Base-by-base conservation (phyloP, 2,113 vertebrate species). In the Tapirus terrestris region DNA sequence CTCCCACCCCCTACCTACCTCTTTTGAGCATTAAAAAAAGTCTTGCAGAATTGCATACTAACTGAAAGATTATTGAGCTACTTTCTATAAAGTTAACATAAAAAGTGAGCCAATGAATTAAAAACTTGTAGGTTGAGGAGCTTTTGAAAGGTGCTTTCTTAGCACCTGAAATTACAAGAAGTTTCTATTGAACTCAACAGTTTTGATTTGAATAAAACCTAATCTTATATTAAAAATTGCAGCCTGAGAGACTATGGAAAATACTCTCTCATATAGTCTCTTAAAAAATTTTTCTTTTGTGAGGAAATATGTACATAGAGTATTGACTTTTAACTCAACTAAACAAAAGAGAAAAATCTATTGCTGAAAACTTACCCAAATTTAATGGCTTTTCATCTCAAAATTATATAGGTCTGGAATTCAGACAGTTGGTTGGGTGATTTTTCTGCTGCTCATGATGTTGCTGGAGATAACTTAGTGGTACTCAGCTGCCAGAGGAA, bases 231-330 rank as follows among this genome's bases (percentile, higher is more conserved):
- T 96, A 67, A 85, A 95, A 89, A 53, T 39, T 80, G 23, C 76
- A 89, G 51, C 67, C 53, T 67, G 6, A 61, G 33, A 93, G 23
- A 65, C 51, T 39, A 51, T 76, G 68, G 65, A 82, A 94, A 73
- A 82, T 48, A 27, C 5, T 75, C 2, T 61, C 45, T 91, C 48
- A 61, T 77, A 36, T 68, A 29, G 48, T 84, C 7, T 25, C 45
- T 96, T 85, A 21, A 87, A 97, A 97, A 68, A 3, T 16, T 86
- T 92, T 91, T 63, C 7, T 93, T 97, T 92, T 84, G 21, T 95
- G 45, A 89, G 67, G 77, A 81, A 67, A 93, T 83, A 80, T 48
- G 8, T 63, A 43, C 77, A 60, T n/a, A 73, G 31, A 8, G 2
- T 48, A 70, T 67, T 91, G 33, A 65, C 89, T 95, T 95, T 94